Conservation (phyloP, 37 sponge, comb jelly and placozoan species). For the Oopsacas minuta region DNA sequence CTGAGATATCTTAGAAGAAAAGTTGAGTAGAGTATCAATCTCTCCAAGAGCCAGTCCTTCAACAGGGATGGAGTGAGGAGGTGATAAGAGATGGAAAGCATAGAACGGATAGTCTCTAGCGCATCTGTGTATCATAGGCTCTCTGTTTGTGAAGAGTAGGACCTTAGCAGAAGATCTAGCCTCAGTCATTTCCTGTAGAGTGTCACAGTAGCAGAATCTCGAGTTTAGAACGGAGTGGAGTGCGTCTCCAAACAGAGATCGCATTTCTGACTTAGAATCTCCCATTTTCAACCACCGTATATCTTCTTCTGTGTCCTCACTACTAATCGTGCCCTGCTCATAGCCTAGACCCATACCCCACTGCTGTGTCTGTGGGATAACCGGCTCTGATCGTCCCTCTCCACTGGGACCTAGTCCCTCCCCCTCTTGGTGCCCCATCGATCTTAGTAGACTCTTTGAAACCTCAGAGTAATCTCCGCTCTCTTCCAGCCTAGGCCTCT, state of each 20-base stretch:
- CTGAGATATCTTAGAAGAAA: constrained; percentile 24
- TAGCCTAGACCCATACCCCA: background rate
- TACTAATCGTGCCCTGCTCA: background rate
- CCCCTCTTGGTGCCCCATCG: constrained; percentile 12
- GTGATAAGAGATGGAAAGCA: constrained; percentile 23
- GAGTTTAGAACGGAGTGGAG: constrained; percentile 32
- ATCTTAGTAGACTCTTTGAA: background rate
- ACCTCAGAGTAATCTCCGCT: background rate
- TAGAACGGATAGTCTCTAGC: constrained; percentile 33
- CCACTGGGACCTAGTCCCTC: constrained; percentile 7
- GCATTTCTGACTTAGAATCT: background rate
- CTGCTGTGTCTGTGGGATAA: background rate
- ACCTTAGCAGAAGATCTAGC: constrained; percentile 34
- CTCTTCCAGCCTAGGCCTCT: background rate
- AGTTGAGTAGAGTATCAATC: constrained; percentile 26
- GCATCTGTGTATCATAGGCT: background rate
- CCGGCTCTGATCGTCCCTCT: background rate
- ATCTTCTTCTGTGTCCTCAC: constrained; percentile 24
- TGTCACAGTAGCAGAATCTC: constrained; percentile 34
- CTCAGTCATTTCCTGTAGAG: constrained; percentile 27
- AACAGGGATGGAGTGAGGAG: constrained; percentile 27
- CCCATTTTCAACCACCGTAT: constrained; percentile 37
- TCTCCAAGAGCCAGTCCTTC: constrained; percentile 45
- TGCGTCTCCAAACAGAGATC: background rate
- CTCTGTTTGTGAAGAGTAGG: background rate